Base-by-base conservation (phyloP, 2,888 invertebrate species). In the Acanthopleura granulata region DNA sequence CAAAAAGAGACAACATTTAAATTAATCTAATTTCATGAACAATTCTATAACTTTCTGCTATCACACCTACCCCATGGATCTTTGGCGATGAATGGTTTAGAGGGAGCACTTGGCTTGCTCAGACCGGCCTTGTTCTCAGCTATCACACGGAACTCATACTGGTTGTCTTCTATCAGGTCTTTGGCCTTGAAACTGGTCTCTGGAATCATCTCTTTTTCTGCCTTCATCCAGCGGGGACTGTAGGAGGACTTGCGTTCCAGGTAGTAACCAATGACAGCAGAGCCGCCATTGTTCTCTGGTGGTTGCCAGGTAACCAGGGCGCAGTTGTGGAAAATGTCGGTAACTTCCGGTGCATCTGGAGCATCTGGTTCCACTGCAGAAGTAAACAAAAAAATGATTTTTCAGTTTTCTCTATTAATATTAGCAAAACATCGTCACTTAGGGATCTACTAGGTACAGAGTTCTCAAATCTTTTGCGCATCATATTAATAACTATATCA, bases 41-140 rank as follows among this genome's bases (percentile, higher is more conserved):
- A n/a, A n/a, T n/a, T n/a, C n/a, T n/a, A n/a, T n/a, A n/a, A n/a
- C n/a, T 57, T 6, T 18, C n/a, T 9, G n/a, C 6, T 3, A 12
- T n/a, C 18, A n/a, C 6, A 80, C 83, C 83, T 81, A 89, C 89
- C 86, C 86, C 86, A 90, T 71, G 89, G 90, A 79, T 89, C 88
- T 76, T 90, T 89, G 29, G 89, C 86, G 16, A 79, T 83, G 79
- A 89, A 79, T 11, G 84, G 81, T 62, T 86, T 80, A 71, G 87
- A 87, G 0, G 89, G 86, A 40, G 79, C 80, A 77, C 88, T 87
- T 22, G 88, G 89, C 80, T 95, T 95, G 16, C 97, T 96, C 94
- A 95, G 96, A 50, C 97, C 97, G 87, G 95, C 96, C 83, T 96
- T 93, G 77, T 90, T 90, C 74, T 85, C 87, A 70, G 90, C 90